Base-by-base conservation (phyloP, 2,113 vertebrate species). In the Alethe diademata region DNA sequence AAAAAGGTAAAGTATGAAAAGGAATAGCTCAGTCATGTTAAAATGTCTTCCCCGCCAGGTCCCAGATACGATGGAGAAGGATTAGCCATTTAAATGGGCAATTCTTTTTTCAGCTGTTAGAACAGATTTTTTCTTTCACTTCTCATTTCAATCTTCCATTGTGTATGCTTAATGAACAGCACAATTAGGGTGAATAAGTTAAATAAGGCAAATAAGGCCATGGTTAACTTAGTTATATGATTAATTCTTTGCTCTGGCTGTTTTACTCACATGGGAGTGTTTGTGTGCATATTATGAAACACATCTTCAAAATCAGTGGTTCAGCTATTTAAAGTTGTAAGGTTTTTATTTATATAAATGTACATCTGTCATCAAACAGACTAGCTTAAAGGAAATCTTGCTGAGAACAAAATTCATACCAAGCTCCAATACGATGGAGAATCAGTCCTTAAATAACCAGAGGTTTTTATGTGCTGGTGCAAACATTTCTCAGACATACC, bases 161-260 rank as follows among this genome's bases (percentile, higher is more conserved):
- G 56, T 74, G 7, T 40, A 14, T 45, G 60, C 43, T 83, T 92
- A 93, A 93, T 86, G 90, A 96, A 90, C 13, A 67, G 51, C 35
- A 74, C 51, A 83, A 74, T 64, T 74, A 67, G 25, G 67, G 67
- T 71, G 72, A 92, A 53, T 60, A 96, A 90, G 88, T 96, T 80
- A 93, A 96, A 90, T 74, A 93, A 95, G 45, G 67, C 38, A 95
- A 90, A 88, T 57, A 83, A 75, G 35, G 35, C 56, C 35, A 8
- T 53, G 71, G 85, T 82, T 91, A 95, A 83, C 60, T 67, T 86
- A 62, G 71, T 83, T 88, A 19, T 62, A 40, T 53, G 56, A 83
- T 80, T 83, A 51, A 83, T 86, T 76, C 62, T 86, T 91, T 85
- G 29, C 54, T 88, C 20, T 47, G 57, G 48, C 65, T 92, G 7